phyloP scores from a whole-genome alignment of 2,797 vertebrate species.

The Nannoperca obscura region DNA sequence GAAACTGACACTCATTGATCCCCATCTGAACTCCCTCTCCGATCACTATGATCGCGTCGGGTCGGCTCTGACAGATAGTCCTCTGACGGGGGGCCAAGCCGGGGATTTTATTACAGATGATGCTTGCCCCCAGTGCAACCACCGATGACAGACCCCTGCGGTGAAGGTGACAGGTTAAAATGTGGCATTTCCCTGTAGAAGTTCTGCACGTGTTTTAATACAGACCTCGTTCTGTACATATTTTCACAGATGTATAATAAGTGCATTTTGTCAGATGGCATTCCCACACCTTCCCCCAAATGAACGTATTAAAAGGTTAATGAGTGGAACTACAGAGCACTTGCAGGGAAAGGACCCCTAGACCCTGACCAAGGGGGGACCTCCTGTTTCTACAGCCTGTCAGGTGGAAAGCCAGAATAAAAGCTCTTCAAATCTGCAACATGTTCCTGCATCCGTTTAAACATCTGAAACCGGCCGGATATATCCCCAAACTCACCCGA shows the following conservation, averaged over 20 bases:
- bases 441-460: not conserved
- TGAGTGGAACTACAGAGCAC: not conserved
- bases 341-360: not conserved
- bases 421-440: not conserved
- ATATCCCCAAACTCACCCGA: slow-evolving; percentile 86
- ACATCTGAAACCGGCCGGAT: not conserved
- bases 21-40: slow-evolving; percentile 98
- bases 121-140: slow-evolving; percentile 96
- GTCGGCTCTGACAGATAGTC: slow-evolving; percentile 98
- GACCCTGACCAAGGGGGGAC: not conserved
- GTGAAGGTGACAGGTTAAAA: slow-evolving; percentile 16
- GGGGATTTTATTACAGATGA: slow-evolving; percentile 99
- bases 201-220: not conserved
- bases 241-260: not conserved
- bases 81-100: slow-evolving; percentile 95
- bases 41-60: slow-evolving; percentile 97
- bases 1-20: slow-evolving; percentile 97
- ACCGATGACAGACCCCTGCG: slow-evolving; percentile 94
- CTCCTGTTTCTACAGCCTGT: not conserved
- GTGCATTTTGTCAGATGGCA: not conserved
- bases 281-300: not conserved
- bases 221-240: not conserved
- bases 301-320: not conserved
- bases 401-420: no score
- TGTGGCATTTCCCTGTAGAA: not conserved